These are phyloP conservation scores for Thunnus albacares DNA, from an alignment of 2,797 vertebrate species.

Conservation along the genomic window DNA sequence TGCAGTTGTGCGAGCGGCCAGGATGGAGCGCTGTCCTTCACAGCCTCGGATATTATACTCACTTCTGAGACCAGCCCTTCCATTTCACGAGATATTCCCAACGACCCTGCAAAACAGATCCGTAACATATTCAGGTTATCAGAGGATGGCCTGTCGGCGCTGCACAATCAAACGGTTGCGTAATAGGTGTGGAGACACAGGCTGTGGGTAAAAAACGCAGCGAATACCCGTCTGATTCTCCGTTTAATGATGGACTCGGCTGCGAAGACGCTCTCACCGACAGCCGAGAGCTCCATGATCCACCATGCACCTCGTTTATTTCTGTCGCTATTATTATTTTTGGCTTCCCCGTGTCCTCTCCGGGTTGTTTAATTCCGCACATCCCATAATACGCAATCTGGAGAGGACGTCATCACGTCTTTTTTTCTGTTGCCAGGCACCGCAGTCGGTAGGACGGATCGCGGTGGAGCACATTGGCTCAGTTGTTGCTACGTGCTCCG, in stretches of 20 bases:
- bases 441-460: constrained; percentile 82
- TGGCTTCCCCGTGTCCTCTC: constrained; percentile 75
- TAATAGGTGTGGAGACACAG: constrained; percentile 57
- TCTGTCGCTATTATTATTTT: constrained; percentile 68
- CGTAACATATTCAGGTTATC: constrained; percentile 55
- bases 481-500: constrained; percentile 84
- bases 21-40: constrained; percentile 79
- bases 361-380: constrained; percentile 86
- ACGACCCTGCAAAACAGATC: constrained; percentile 90
- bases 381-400: constrained; percentile 96
- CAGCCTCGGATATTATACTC: constrained; percentile 84
- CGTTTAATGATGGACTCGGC: constrained; percentile 98
- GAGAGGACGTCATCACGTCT: constrained; percentile 93
- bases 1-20: constrained; percentile 76
- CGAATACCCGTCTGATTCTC: constrained; percentile 92
- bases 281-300: constrained; percentile 97
- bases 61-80: constrained; percentile 99
- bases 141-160: constrained; percentile 43
- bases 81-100: constrained; percentile 99
- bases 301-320: constrained; percentile 80
- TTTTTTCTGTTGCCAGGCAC: constrained; percentile 89
- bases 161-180: constrained; percentile 66
- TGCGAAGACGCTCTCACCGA: constrained; percentile 97
- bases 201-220: constrained; percentile 42
- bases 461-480: constrained; percentile 79